These are phyloP conservation scores for Chloroceryle inda DNA, from an alignment of 2,797 vertebrate genomes.

Conservation along the genomic window DNA sequence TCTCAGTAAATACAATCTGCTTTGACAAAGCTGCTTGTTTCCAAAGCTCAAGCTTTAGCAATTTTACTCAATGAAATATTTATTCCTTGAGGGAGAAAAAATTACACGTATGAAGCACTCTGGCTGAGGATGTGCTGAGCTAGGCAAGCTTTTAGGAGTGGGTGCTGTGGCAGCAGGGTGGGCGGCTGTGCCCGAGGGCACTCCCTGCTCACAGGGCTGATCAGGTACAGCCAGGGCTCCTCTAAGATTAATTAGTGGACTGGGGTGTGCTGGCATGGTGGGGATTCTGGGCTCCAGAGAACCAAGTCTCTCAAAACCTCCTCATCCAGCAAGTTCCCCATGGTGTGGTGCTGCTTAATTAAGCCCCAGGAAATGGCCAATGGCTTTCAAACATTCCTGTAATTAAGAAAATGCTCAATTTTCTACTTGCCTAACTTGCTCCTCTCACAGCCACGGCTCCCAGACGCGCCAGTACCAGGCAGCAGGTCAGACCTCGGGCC, in stretches of 20 bases:
- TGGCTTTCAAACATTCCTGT: not conserved
- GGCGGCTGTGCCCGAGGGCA: not conserved
- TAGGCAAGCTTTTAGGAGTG: no score
- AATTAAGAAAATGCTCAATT: not conserved
- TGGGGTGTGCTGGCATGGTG: rapidly evolving
- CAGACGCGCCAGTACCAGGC: not conserved
- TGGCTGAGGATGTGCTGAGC: not conserved
- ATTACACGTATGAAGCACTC: not conserved
- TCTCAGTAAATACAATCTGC: not conserved
- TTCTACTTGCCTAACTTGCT: not conserved
- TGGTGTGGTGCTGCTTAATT: rapidly evolving
- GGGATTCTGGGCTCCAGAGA: not conserved
- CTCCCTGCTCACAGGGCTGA: no score
- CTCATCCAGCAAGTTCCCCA: not conserved
- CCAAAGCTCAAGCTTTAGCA: not conserved
- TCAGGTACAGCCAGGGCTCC: not conserved
- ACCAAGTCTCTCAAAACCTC: not conserved
- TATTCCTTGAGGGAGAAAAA: not conserved
- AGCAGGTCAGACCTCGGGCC: not conserved
- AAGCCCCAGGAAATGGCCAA: not conserved
- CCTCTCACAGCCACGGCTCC: not conserved
- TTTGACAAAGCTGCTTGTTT: not conserved
- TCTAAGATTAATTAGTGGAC: not conserved
- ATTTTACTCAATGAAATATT: not conserved
- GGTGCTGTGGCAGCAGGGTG: not conserved